Percentiles rank a stretch among this genome's conserved stretches.
Conservation (phyloP, 2,113 vertebrate species). For the Crotalus viridis region DNA sequence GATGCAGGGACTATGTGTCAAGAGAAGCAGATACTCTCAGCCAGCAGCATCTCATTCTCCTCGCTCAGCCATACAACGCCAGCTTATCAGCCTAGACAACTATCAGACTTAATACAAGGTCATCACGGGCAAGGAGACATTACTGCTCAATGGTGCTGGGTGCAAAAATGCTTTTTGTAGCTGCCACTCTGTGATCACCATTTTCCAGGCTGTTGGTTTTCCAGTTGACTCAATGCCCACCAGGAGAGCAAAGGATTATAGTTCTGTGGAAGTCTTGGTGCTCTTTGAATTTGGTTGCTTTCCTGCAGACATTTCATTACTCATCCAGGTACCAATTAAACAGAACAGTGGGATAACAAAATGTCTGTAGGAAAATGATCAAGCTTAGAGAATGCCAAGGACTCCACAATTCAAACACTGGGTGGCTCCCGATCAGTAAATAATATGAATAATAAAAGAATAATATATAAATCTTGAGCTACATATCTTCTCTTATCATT, state of each 20-base stretch:
- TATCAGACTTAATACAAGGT: not conserved
- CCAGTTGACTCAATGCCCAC: not conserved
- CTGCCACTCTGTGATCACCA: not conserved
- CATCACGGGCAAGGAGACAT: rapidly evolving
- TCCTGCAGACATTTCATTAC: too few relatives aligned
- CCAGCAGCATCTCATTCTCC: not conserved
- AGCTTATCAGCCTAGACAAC: not conserved
- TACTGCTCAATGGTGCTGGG: not conserved
- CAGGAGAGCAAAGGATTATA: not conserved
- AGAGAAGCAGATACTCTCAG: not conserved
- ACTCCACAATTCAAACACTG: not conserved
- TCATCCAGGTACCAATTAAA: too few relatives aligned
- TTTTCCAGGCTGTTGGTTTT: not conserved
- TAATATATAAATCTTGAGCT: not conserved
- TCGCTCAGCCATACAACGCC: rapidly evolving
- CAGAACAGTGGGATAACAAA: not conserved
- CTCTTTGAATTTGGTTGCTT: too few relatives aligned
- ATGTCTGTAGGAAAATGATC: not conserved
- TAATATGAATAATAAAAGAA: not conserved
- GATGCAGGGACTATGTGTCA: not conserved
- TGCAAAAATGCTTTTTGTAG: not conserved
- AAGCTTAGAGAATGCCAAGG: not conserved
- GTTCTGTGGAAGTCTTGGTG: not conserved
- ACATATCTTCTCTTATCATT: not conserved
- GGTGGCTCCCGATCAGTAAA: not conserved